Percentiles rank a stretch among this genome's conserved stretches.
Evolutionary conservation across 2,113 vertebrate species (phyloP).

Genomic region (Protobothrops mucrosquamatus): DNA sequence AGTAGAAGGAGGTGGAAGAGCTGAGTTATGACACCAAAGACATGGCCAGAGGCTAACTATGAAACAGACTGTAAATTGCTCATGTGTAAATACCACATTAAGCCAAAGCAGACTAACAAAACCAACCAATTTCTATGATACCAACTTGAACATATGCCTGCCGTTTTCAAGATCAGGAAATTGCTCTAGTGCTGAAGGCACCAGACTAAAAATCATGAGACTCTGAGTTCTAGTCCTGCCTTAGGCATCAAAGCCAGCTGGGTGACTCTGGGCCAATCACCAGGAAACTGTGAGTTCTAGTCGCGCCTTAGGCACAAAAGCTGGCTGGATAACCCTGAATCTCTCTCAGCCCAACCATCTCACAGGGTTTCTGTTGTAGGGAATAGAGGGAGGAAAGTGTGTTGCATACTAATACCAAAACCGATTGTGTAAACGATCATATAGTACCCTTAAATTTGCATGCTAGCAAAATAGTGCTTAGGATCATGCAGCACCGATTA

Average conservation of each 20-base stretch:
- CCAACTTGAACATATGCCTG: not conserved
- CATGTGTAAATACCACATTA: not conserved
- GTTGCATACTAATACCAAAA: not conserved
- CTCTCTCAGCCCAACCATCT: not conserved
- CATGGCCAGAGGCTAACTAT: not conserved
- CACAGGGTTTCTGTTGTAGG: not conserved
- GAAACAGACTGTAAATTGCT: not conserved
- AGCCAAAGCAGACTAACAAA: not conserved
- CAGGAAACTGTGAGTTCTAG: not conserved
- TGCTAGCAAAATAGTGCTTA: not conserved
- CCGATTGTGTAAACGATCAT: not conserved
- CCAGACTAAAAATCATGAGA: not conserved
- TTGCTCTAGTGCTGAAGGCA: not conserved
- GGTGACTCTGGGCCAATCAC: not conserved
- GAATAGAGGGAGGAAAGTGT: not conserved
- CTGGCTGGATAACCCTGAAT: not conserved
- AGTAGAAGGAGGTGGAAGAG: not conserved
- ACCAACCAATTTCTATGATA: not conserved
- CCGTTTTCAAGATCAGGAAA: not conserved
- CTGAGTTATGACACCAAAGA: not conserved
- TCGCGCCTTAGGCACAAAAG: not conserved
- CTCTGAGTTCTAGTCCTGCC: not conserved
- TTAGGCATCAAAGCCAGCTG: not conserved
- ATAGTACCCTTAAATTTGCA: not conserved
- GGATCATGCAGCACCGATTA: not conserved